phyloP scores from a whole-genome alignment of 2,113 vertebrate genomes.

The Galeopterus variegatus region DNA sequence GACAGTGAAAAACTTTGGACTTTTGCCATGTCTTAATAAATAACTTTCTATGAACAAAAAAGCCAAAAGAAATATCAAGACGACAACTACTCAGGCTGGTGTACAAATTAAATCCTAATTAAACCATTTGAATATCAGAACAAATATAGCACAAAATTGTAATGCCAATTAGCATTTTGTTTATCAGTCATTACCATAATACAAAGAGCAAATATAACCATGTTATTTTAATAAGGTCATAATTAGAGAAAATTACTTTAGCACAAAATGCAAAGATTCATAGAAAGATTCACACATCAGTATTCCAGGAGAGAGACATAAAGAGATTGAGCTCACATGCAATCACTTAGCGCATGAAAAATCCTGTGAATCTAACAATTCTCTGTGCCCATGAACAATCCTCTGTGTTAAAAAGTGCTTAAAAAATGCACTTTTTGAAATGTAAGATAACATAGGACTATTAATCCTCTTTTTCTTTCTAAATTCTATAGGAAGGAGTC shows the following conservation, averaged over 20 bases:
- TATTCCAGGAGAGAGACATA: conserved; percentile 19
- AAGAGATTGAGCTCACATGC: background rate
- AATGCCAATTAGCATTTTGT: conserved; percentile 85
- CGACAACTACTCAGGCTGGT: conserved; percentile 54
- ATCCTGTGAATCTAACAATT: background rate
- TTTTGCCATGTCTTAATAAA: conserved; percentile 41
- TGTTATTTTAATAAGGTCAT: conserved; percentile 80
- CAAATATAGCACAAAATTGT: conserved; percentile 80
- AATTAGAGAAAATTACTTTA: conserved; percentile 80
- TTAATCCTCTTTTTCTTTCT: background rate
- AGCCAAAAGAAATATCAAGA: conserved; percentile 60
- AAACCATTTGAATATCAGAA: conserved; percentile 81
- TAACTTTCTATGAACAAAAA: conserved; percentile 58
- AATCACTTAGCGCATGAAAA: background rate
- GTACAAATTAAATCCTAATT: conserved; percentile 82
- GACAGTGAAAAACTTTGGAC: background rate
- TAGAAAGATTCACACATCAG: conserved; percentile 27
- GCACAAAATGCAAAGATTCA: conserved; percentile 70
- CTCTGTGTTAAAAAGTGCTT: background rate
- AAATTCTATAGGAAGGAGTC: background rate
- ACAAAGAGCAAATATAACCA: conserved; percentile 83
- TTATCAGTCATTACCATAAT: conserved; percentile 84
- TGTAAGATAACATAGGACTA: background rate
- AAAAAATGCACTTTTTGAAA: background rate
- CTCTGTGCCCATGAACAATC: background rate